phyloP scores from a whole-genome alignment of 2,888 invertebrate genomes.

The Polydesmus complanatus region DNA sequence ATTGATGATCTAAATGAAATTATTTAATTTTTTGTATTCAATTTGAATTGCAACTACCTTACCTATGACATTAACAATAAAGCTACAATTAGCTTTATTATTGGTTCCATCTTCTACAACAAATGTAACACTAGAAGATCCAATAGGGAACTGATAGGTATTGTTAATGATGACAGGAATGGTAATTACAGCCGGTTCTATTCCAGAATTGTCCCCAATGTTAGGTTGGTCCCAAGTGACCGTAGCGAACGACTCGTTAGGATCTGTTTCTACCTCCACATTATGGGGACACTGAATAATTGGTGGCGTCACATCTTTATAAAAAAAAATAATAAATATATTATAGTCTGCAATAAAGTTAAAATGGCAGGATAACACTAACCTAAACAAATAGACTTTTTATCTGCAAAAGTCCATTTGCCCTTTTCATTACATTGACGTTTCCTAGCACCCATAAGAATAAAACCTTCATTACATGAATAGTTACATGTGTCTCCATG shows the following conservation, averaged over 20 bases:
- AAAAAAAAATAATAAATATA: constrained; percentile 4
- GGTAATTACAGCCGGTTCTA: constrained; percentile 41
- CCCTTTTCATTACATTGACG: constrained; percentile 43
- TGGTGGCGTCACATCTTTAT: constrained; percentile 44
- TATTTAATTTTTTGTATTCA: not conserved
- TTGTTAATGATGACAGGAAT: constrained; percentile 44
- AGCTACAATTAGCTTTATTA: constrained; percentile 47
- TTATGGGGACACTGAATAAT: constrained; percentile 43
- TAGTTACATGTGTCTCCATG: constrained; percentile 45
- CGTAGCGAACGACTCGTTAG: constrained; percentile 39
- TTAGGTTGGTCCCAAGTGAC: constrained; percentile 39
- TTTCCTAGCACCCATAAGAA: constrained; percentile 40
- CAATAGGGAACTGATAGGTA: constrained; percentile 41
- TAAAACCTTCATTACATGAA: constrained; percentile 45
- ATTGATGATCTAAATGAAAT: constrained; percentile 37
- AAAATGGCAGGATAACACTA: constrained; percentile 23
- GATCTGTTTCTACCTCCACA: constrained; percentile 35
- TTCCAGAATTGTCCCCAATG: constrained; percentile 44
- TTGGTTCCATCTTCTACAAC: constrained; percentile 46
- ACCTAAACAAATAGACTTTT: constrained; percentile 40
- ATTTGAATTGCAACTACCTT: constrained; percentile 18
- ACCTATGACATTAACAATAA: constrained; percentile 44
- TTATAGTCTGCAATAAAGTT: not conserved
- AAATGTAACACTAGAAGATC: constrained; percentile 44
- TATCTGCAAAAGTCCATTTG: constrained; percentile 41